Percentiles rank a stretch among this genome's conserved stretches.
phyloP scores from a whole-genome alignment of 2,888 invertebrate genomes.

The Archaeoteleia sp. region DNA sequence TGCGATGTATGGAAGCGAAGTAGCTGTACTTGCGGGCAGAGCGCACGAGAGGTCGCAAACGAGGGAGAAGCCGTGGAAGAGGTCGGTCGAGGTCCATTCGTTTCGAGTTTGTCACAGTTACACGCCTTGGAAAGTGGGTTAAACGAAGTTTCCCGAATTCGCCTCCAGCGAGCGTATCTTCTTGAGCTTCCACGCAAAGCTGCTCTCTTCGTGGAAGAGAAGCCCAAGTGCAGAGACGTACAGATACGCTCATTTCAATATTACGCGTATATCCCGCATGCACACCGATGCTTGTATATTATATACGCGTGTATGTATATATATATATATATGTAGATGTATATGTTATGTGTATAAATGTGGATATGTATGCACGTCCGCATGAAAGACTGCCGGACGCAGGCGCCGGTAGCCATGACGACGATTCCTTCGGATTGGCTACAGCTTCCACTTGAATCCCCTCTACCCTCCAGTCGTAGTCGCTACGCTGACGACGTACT shows the following conservation, averaged over 20 bases:
- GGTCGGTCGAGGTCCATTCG: conserved; percentile 9
- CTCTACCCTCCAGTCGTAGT: conserved; percentile 55
- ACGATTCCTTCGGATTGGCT: conserved; percentile 75
- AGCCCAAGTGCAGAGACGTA: neutral
- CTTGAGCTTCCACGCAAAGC: conserved; percentile 2
- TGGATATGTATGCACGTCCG: conserved; percentile 21
- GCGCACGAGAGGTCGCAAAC: neutral
- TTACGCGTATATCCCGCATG: conserved; percentile 11
- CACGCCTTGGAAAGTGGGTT: conserved; percentile 66
- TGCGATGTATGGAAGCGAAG: neutral
- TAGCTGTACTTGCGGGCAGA: neutral
- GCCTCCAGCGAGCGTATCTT: neutral
- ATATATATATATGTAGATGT: conserved; percentile 2
- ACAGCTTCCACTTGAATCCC: conserved; percentile 72
- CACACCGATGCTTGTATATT: conserved; percentile 27
- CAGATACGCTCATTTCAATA: conserved; percentile 12
- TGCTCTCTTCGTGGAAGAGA: neutral
- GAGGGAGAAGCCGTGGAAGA: neutral
- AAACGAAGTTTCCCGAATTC: conserved; percentile 61
- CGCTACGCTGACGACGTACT: conserved; percentile 52
- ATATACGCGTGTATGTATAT: conserved; percentile 15
- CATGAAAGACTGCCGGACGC: conserved; percentile 62
- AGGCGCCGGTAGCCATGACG: conserved; percentile 73
- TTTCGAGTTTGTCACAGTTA: conserved; percentile 41
- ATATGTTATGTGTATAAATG: conserved; percentile 2